Conservation (phyloP, 2,888 invertebrate species). For the Leucoma salicis region DNA sequence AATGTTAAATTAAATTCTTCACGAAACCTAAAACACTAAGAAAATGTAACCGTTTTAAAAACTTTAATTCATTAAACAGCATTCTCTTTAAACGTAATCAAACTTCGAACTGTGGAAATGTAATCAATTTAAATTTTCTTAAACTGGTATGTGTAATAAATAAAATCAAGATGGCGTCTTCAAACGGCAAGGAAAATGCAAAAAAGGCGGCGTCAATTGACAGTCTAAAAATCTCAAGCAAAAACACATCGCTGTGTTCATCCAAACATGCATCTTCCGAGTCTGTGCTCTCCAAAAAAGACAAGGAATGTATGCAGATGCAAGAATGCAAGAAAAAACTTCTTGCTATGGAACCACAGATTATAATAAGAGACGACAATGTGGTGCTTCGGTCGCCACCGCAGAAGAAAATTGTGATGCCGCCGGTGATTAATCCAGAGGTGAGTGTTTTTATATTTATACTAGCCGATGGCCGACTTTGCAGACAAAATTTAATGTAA, state of each 20-base stretch:
- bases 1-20: no score
- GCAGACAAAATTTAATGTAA: no score
- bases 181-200: constrained; percentile 67
- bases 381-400: constrained; percentile 72
- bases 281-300: constrained; percentile 72
- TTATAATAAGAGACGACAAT: constrained; percentile 76
- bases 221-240: constrained; percentile 74
- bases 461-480: constrained; percentile 18
- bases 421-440: constrained; percentile 72
- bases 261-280: constrained; percentile 77
- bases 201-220: constrained; percentile 74
- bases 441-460: constrained; percentile 48
- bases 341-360: constrained; percentile 73
- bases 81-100: no score
- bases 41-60: no score
- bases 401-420: constrained; percentile 77
- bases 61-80: no score
- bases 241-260: constrained; percentile 63
- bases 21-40: no score
- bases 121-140: no score
- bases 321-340: constrained; percentile 77
- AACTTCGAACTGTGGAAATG: no score
- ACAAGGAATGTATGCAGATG: constrained; percentile 73
- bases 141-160: neutral
- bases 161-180: constrained; percentile 57